Base-by-base conservation (phyloP, 2,797 vertebrate genomes). In the Avahi laniger region DNA sequence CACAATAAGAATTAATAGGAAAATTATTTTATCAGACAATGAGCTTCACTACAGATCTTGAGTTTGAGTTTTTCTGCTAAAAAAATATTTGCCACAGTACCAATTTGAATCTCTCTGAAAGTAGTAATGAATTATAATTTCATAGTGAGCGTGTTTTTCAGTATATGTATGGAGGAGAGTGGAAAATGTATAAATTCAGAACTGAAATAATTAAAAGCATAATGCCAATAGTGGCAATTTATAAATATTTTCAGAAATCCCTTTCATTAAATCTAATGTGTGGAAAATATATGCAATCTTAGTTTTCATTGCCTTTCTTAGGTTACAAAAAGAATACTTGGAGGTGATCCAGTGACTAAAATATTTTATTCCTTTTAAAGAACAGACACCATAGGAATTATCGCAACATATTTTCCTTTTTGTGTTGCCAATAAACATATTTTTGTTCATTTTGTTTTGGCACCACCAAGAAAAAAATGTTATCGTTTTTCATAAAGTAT, bases 371-470 rank as follows among this genome's bases (percentile, higher is more conserved):
- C 2, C 17, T 92, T 96, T 69, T 52, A 75, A 78, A 85, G 7
- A 69, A 59, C 24, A 75, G 38, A 59, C 6, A 88, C 46, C 24
- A 41, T 5, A 57, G 7, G 14, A 57, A 5, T 84, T 89, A 82
- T 6, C 48, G 10, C 14, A 85, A 43, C 4, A 41, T 75, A n/a
- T 46, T 92, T 81, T 69, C 9, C 1, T 76, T 76, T 65, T 46
- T 78, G 3, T 92, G 9, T 84, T 75, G 52, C 46, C 65, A 92
- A 70, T 65, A 95, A 90, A 65, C 15, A 93, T 75, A 50, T 46
- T 80, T 93, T 76, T 82, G 12, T 86, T 78, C 11, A 67, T 33
- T 93, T 96, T 96, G 41, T 63, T 93, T 90, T 90, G 38, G 75
- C 15, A 92, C 7, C 7, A 67, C 3, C 18, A 89, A 84, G 24